Conservation (phyloP, 1,140 invertebrate species). For the Amyelois transitella region DNA sequence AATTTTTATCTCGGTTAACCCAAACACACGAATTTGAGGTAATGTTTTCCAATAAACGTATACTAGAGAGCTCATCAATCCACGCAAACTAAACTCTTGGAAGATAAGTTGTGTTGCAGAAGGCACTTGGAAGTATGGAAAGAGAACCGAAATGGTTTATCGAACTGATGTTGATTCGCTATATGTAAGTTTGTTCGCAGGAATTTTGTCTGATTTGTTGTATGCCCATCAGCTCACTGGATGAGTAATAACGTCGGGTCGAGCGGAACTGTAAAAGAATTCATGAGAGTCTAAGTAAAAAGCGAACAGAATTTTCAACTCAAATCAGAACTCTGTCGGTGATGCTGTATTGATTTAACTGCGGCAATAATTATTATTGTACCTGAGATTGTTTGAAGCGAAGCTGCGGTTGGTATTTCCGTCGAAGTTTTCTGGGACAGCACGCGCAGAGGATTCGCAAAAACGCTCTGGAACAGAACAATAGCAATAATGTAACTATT, state of each 20-base stretch:
- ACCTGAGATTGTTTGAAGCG: conserved; percentile 88
- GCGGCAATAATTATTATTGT: conserved; percentile 31
- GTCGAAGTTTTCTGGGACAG: conserved; percentile 83
- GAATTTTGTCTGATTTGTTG: conserved; percentile 82
- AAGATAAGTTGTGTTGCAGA: conserved; percentile 26
- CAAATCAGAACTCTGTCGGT: background rate
- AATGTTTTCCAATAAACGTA: conserved; percentile 2
- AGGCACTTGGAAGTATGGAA: conserved; percentile 56
- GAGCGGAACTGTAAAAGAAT: conserved; percentile 79
- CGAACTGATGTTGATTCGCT: conserved; percentile 52
- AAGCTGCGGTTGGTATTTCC: conserved; percentile 85
- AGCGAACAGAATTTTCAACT: conserved; percentile 14
- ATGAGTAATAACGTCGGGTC: conserved; percentile 81
- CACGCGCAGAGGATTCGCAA: conserved; percentile 86
- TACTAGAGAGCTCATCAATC: conserved; percentile 12
- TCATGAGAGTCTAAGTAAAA: conserved; percentile 27
- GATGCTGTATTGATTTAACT: background rate
- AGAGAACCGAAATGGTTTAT: conserved; percentile 14
- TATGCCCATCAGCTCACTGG: conserved; percentile 77
- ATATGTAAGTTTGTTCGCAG: conserved; percentile 86
- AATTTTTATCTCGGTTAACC: background rate
- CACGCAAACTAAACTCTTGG: conserved; percentile 17
- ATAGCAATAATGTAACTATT: background rate
- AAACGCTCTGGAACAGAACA: conserved; percentile 82
- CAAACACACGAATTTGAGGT: background rate